Evolutionary conservation across 2,113 vertebrate genomes (phyloP).

Genomic region (Urocitellus parryii): DNA sequence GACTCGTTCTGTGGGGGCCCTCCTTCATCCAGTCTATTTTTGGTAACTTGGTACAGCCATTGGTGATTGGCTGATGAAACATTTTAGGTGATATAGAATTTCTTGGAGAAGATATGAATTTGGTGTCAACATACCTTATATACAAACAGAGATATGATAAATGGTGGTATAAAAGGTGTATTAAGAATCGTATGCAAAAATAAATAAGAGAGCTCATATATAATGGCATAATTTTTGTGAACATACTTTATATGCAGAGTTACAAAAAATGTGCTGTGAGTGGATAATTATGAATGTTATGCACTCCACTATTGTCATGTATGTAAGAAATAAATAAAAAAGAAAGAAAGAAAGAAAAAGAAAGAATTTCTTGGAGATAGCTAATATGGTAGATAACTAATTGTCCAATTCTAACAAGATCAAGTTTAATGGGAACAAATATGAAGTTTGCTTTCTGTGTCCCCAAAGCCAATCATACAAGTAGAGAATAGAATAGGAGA

Average conservation of each 20-base stretch:
- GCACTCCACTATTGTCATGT: too few species aligned
- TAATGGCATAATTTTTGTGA: too few species aligned
- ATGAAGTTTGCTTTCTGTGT: neutral
- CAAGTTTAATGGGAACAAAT: neutral
- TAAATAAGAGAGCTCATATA: too few species aligned
- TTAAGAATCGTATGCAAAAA: too few species aligned
- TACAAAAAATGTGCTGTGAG: too few species aligned
- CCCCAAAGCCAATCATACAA: neutral
- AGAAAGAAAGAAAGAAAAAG: too few species aligned
- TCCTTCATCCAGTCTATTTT: neutral
- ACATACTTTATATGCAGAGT: too few species aligned
- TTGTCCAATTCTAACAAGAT: neutral
- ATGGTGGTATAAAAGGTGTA: too few species aligned
- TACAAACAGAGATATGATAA: too few species aligned
- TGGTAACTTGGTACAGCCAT: neutral
- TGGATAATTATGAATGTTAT: too few species aligned
- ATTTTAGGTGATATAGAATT: neutral
- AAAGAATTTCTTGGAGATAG: neutral
- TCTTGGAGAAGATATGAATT: neutral
- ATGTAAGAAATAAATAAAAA: too few species aligned
- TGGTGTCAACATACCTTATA: too few species aligned
- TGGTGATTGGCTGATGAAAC: neutral
- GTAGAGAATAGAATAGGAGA: neutral
- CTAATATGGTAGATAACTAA: neutral
- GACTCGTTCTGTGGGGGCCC: neutral